Evolutionary conservation across 2,797 vertebrate genomes (phyloP).

Genomic region (Austrolebias charrua): DNA sequence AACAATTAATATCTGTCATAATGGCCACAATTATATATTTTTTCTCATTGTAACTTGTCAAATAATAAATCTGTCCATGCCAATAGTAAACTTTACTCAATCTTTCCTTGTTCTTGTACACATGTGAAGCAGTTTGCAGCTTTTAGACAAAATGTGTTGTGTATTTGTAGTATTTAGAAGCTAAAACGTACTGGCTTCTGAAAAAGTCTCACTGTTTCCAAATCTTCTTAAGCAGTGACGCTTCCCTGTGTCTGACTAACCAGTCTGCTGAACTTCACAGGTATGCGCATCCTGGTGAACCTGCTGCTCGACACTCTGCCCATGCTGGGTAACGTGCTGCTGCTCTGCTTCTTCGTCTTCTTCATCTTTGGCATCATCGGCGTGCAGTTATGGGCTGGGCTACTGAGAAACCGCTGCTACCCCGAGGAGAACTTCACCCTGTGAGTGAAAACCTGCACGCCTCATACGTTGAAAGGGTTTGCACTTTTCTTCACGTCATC

Average conservation of each 20-base stretch:
- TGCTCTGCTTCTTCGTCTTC: conserved; percentile 99
- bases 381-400: conserved; percentile 96
- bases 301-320: conserved; percentile 95
- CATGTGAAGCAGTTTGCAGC: too few species aligned
- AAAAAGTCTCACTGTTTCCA: not conserved
- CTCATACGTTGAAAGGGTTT: not conserved
- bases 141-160: too few species aligned
- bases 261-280: conserved; percentile 53
- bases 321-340: conserved; percentile 96
- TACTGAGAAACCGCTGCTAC: conserved; percentile 88
- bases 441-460: conserved; percentile 62
- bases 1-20: too few species aligned
- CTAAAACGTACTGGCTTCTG: too few species aligned
- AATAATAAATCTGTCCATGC: too few species aligned
- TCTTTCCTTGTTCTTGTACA: too few species aligned
- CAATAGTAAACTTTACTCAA: too few species aligned
- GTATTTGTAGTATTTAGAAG: too few species aligned
- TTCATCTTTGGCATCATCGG: conserved; percentile 99
- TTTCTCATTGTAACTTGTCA: too few species aligned
- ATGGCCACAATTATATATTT: too few species aligned
- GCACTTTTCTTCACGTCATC: not conserved
- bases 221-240: not conserved
- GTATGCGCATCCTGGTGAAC: conserved; percentile 98
- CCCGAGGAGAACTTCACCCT: conserved; percentile 80
- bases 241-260: conserved; percentile 9